Base-by-base conservation (phyloP, 92 coral and sea anemone genomes). In the Heliopora coerulea region DNA sequence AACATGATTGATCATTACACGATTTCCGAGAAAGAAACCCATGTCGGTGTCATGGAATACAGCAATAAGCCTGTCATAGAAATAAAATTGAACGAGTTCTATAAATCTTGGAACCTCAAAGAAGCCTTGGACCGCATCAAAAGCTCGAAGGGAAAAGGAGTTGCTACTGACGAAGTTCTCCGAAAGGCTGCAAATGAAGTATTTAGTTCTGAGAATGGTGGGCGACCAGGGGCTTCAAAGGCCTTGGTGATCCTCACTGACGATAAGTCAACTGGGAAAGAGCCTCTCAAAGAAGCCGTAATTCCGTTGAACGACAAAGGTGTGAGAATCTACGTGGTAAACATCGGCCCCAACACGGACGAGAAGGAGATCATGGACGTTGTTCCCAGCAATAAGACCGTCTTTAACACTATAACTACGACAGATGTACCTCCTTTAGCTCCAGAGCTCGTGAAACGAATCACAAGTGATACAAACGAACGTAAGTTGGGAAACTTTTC, bases 1-100 rank as follows among this genome's bases (percentile, higher is more conserved):
- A 52, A 81, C 17, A 67, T 89, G 65, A 72, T 78, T 20, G 69
- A 80, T 24, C 46, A 44, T 35, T 83, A 89, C 60, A 60, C 84
- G 29, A 82, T 92, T 49, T 87, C 97, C 20, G 83, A 91, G 33
- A 83, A 84, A 1, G 86, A 85, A 0, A 85, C 93, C 8, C 88
- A 89, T 7, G 96, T 87, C 15, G 90, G 90, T 20, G 88, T 95
- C 34, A 57, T 88, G 29, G 89, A 84, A 62, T 95, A 95, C 69
- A 85, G 86, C 40, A 49, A 78, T 49, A 49, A 83, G 35, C 85
- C 89, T n/a, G 48, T 79, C 77, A 80, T 83, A 14, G 88, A 85
- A 48, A 50, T 70, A n/a, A 70, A 70, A 37, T 54, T 70, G 49
- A 25, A 54, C 14, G 77, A 70, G 12, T 70, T 31, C 63, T 20